Conservation (phyloP, 2,888 invertebrate genomes). For the Epirrita christyi region DNA sequence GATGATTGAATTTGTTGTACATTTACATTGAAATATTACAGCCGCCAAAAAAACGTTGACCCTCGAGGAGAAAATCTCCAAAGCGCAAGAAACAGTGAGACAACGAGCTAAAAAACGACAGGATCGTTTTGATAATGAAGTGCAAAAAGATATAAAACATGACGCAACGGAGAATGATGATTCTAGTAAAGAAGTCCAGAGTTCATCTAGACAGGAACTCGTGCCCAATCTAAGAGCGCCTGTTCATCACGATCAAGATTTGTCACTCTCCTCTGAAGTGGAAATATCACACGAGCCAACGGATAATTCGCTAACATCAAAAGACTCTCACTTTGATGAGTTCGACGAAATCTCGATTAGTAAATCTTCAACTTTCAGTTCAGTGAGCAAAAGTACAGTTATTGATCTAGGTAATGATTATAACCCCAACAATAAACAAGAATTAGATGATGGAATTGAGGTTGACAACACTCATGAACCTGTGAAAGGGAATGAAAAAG, state of each 20-base stretch:
- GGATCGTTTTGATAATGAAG: slow-evolving; percentile 43
- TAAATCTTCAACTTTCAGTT: slow-evolving; percentile 26
- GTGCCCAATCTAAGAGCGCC: slow-evolving; percentile 30
- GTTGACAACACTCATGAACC: slow-evolving; percentile 3
- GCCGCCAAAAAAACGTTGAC: slow-evolving; percentile 49
- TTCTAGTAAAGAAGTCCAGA: slow-evolving; percentile 4
- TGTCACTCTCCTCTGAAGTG: slow-evolving; percentile 45
- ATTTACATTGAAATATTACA: slow-evolving; percentile 44
- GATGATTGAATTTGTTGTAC: not conserved
- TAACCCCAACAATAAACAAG: slow-evolving; percentile 9
- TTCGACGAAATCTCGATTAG: slow-evolving; percentile 22
- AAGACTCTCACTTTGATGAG: slow-evolving; percentile 15
- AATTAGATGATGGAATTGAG: slow-evolving; percentile 12
- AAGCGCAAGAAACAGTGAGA: slow-evolving; percentile 61
- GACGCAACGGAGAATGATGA: slow-evolving; percentile 1
- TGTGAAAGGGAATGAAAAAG: slow-evolving; percentile 4
- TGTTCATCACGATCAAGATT: slow-evolving; percentile 44
- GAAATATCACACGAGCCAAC: slow-evolving; percentile 49
- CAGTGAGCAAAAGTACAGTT: slow-evolving; percentile 25
- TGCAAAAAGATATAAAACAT: not conserved
- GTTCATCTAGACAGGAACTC: slow-evolving; percentile 8
- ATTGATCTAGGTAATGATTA: slow-evolving; percentile 22
- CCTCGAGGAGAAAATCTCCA: slow-evolving; percentile 65
- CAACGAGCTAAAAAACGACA: slow-evolving; percentile 56
- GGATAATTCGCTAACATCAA: slow-evolving; percentile 10